These are phyloP conservation scores for Macropus fuliginosus DNA, from an alignment of 2,797 vertebrate genomes.

Conservation along the genomic window DNA sequence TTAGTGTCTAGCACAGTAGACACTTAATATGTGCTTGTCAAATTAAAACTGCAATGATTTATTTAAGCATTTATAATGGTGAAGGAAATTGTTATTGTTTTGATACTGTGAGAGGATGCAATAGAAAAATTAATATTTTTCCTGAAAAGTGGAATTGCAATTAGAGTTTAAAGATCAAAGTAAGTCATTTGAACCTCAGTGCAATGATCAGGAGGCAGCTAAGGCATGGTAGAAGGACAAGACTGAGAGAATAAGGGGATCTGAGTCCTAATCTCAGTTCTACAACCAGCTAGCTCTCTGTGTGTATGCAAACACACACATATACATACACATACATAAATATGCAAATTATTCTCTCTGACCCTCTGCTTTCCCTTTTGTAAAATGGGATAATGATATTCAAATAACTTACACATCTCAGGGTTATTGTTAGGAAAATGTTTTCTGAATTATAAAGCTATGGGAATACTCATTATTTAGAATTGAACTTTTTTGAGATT, in stretches of 20 bases:
- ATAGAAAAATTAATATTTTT: not conserved
- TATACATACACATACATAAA: too few species aligned
- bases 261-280: not conserved
- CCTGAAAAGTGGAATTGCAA: not conserved
- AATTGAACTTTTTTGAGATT: too few species aligned
- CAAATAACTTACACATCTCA: not conserved
- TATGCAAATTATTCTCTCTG: not conserved
- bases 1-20: not conserved
- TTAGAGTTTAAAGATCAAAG: not conserved
- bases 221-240: not conserved
- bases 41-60: not conserved
- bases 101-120: not conserved
- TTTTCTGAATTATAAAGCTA: too few species aligned
- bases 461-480: too few species aligned
- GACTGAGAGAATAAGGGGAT: too few species aligned
- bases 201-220: not conserved
- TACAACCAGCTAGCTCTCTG: not conserved
- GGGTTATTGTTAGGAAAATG: too few species aligned
- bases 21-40: not conserved
- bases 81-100: not conserved
- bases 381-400: not conserved
- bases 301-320: not conserved
- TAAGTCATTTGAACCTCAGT: not conserved
- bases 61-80: not conserved
- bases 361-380: not conserved